These are phyloP conservation scores for Myotis lucifugus DNA, from an alignment of 2,113 vertebrate species.

Conservation along the genomic window DNA sequence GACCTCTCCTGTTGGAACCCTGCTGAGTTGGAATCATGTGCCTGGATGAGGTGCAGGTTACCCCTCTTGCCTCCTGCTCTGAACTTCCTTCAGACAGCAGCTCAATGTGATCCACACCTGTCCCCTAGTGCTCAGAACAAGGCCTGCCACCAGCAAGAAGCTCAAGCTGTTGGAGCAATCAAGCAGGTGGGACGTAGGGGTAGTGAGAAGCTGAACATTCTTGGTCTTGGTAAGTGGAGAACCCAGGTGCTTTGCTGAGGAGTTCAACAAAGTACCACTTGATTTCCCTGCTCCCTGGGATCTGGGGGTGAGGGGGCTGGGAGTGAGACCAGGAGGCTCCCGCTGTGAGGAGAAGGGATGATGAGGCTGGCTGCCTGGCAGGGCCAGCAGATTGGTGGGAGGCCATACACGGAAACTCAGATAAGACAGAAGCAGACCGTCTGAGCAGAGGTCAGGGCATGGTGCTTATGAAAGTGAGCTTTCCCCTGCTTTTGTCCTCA, in stretches of 20 bases:
- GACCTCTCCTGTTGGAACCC: rapidly evolving
- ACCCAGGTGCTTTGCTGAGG: neutral
- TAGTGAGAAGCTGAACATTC: neutral
- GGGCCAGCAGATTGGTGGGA: rapidly evolving
- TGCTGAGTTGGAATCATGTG: neutral
- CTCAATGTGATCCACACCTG: neutral
- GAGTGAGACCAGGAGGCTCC: neutral
- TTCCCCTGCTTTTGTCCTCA: neutral
- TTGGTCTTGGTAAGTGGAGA: neutral
- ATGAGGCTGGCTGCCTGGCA: neutral
- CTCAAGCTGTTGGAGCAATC: neutral
- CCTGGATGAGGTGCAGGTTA: neutral
- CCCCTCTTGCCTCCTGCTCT: neutral
- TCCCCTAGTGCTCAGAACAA: neutral
- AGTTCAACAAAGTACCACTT: neutral
- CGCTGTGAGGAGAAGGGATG: neutral
- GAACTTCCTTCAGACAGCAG: neutral
- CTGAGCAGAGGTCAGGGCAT: neutral
- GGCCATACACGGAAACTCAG: neutral
- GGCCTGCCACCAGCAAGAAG: neutral
- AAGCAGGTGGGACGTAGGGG: rapidly evolving
- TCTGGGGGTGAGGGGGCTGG: too few species aligned
- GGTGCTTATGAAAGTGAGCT: neutral
- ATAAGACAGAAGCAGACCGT: neutral
- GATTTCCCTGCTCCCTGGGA: neutral